Evolutionary conservation across 2,113 vertebrate genomes (phyloP).

Genomic region (Trinectes maculatus): DNA sequence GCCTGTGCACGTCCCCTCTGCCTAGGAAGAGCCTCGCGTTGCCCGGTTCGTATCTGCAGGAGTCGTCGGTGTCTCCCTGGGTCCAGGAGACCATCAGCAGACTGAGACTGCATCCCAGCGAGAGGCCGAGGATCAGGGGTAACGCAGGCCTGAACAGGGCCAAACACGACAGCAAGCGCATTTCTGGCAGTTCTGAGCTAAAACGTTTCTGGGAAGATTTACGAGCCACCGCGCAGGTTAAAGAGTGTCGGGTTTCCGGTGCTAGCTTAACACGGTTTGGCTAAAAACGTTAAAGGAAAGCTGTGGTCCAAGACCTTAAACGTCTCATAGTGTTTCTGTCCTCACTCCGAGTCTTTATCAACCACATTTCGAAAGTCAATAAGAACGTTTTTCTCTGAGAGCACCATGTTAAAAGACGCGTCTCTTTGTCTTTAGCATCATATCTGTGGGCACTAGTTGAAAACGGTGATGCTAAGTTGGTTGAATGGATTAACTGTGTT

Average conservation of each 20-base stretch:
- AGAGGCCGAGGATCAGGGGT: constrained; percentile 93
- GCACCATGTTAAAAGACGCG: too few relatives aligned
- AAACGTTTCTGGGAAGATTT: too few relatives aligned
- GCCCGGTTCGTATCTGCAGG: constrained; percentile 77
- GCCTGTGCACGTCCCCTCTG: constrained; percentile 53
- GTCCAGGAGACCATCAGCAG: constrained; percentile 94
- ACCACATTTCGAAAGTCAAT: too few relatives aligned
- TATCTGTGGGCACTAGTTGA: neutral
- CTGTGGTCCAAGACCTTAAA: neutral
- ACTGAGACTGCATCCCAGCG: constrained; percentile 93
- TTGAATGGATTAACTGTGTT: constrained; percentile 1
- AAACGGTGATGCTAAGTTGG: neutral
- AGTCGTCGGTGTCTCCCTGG: constrained; percentile 83
- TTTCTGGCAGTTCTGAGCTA: constrained; percentile 56
- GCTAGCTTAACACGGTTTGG: neutral
- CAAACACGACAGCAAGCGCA: constrained; percentile 87
- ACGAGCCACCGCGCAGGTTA: neutral
- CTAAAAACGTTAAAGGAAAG: neutral
- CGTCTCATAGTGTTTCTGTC: constrained; percentile 3
- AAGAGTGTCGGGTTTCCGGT: neutral
- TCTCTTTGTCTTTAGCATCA: neutral
- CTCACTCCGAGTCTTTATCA: constrained; percentile 6
- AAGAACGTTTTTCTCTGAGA: too few relatives aligned
- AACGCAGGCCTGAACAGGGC: constrained; percentile 89
- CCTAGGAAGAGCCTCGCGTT: constrained; percentile 68